A percentile compares a stretch with the other conserved stretches of the same genome.
These are phyloP conservation scores for Hylomyscus alleni DNA, from an alignment of 2,797 vertebrate genomes.

Conservation along the genomic window DNA sequence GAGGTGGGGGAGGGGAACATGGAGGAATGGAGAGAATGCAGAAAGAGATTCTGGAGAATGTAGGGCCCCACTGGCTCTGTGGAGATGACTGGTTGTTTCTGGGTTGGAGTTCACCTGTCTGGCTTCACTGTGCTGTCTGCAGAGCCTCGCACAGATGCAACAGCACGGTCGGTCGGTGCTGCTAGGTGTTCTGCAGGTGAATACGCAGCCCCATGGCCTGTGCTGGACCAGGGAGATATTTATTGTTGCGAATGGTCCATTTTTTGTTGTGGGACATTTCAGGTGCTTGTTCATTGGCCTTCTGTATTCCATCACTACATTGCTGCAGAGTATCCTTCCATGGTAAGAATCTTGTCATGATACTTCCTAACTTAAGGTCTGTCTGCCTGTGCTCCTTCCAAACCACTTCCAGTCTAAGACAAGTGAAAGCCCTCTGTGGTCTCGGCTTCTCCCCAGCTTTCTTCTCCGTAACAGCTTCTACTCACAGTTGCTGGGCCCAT, in stretches of 20 bases:
- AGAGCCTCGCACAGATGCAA: background rate
- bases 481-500: background rate
- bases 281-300: background rate
- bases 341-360: background rate
- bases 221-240: background rate
- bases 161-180: background rate
- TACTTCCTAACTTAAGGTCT: background rate
- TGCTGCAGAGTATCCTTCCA: background rate
- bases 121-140: background rate
- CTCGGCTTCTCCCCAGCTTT: background rate
- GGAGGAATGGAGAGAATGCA: background rate
- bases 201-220: background rate
- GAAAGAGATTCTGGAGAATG: background rate
- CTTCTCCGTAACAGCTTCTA: background rate
- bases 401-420: background rate
- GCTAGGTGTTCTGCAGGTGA: background rate
- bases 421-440: background rate
- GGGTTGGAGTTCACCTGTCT: background rate
- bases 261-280: background rate
- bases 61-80: background rate
- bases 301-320: background rate
- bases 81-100: background rate
- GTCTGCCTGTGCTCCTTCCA: background rate
- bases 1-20: background rate
- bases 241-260: background rate